These are phyloP conservation scores for Anableps anableps DNA, from an alignment of 2,797 vertebrate genomes.

Conservation along the genomic window DNA sequence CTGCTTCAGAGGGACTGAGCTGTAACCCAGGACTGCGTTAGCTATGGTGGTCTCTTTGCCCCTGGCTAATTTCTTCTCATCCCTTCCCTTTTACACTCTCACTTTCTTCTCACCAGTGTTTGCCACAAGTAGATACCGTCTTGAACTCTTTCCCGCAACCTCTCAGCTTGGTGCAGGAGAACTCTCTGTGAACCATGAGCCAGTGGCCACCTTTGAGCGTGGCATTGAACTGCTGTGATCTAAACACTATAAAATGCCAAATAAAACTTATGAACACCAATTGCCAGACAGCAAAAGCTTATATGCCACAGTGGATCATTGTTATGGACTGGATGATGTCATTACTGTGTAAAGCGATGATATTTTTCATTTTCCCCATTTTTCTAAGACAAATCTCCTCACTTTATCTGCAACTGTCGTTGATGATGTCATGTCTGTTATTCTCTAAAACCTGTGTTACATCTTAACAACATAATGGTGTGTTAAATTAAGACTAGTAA, in stretches of 20 bases:
- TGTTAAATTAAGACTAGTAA: background rate
- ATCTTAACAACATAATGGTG: conserved; percentile 8
- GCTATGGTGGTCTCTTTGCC: conserved; percentile 58
- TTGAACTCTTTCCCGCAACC: conserved; percentile 19
- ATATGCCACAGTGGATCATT: conserved; percentile 82
- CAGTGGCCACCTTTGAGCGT: conserved; percentile 76
- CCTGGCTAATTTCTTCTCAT: conserved; percentile 49
- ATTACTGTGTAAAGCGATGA: conserved; percentile 52
- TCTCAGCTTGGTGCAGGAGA: conserved; percentile 22
- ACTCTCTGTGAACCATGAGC: conserved; percentile 61
- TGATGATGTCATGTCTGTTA: conserved; percentile 73
- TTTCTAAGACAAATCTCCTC: conserved; percentile 50
- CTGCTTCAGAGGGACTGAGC: conserved; percentile 55
- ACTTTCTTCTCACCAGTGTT: conserved; percentile 49
- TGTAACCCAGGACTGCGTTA: conserved; percentile 55
- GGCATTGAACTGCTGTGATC: conserved; percentile 81
- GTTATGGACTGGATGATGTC: conserved; percentile 85
- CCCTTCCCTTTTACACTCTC: conserved; percentile 57
- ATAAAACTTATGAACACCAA: conserved; percentile 83
- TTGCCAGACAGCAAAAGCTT: conserved; percentile 77
- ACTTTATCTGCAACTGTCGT: conserved; percentile 62
- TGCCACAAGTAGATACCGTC: conserved; percentile 55
- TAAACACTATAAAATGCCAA: conserved; percentile 86
- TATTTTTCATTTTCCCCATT: conserved; percentile 57
- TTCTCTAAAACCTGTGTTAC: conserved; percentile 19